phyloP scores from a whole-genome alignment of 2,888 invertebrate species.

The Apoda limacodes region DNA sequence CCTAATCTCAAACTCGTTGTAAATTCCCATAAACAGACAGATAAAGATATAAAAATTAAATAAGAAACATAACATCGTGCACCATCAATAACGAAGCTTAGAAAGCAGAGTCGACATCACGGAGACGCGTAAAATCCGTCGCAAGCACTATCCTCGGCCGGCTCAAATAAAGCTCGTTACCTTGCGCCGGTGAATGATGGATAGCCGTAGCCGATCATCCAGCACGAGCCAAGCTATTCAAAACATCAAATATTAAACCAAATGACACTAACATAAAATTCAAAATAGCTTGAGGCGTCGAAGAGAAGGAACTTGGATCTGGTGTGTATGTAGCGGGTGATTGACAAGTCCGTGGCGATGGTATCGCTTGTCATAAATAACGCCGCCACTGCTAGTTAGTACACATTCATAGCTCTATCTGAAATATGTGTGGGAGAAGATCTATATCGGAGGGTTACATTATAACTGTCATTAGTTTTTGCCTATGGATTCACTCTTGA shows the following conservation, averaged over 20 bases:
- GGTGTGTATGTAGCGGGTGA: conserved; percentile 36
- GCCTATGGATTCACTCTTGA: too few species aligned
- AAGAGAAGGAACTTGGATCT: too few species aligned
- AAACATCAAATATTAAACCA: too few species aligned
- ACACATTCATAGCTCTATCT: conserved; percentile 46
- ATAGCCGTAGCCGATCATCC: conserved; percentile 42
- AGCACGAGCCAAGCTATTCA: too few species aligned
- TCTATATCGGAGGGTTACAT: too few species aligned
- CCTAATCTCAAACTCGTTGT: too few species aligned
- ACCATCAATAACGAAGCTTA: conserved; percentile 34
- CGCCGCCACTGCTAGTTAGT: conserved; percentile 61
- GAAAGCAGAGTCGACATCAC: conserved; percentile 25
- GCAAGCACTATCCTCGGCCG: conserved; percentile 37
- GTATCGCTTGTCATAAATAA: conserved; percentile 62
- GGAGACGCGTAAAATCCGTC: conserved; percentile 45
- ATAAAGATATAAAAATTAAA: too few species aligned
- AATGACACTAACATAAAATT: too few species aligned
- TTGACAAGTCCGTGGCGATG: conserved; percentile 65
- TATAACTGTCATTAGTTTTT: too few species aligned
- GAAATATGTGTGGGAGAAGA: conserved; percentile 3
- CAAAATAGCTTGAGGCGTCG: conserved; percentile 24
- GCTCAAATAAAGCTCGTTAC: conserved; percentile 63
- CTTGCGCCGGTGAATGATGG: conserved; percentile 55
- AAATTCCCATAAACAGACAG: too few species aligned
- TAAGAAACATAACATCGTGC: too few species aligned